A percentile compares a stretch with the other conserved stretches of the same genome.
Evolutionary conservation across 2,888 invertebrate species (phyloP).

Genomic region (Drosophila paramelanica): DNA sequence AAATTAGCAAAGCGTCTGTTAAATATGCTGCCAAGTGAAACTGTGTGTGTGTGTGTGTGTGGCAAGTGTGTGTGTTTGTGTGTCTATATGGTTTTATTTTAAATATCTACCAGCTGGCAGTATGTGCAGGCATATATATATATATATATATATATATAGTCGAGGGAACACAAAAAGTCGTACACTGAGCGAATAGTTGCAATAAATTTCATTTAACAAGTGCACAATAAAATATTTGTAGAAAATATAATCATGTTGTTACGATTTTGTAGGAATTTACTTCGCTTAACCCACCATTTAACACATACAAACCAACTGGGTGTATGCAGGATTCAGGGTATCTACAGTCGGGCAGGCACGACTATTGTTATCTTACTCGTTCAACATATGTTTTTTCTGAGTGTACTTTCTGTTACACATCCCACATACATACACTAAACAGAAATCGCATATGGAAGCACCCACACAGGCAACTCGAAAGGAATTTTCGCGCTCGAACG

Average conservation of each 20-base stretch:
- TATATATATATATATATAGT: not conserved
- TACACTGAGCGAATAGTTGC: constrained; percentile 4
- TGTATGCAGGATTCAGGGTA: no score
- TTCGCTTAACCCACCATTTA: no score
- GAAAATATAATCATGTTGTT: no score
- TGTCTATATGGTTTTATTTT: constrained; percentile 25
- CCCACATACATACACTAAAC: constrained; percentile 2
- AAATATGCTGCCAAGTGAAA: constrained; percentile 49
- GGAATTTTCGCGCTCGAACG: constrained; percentile 30
- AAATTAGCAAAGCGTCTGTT: constrained; percentile 63
- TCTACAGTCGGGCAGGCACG: no score
- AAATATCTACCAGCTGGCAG: constrained; percentile 53
- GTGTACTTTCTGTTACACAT: constrained; percentile 4
- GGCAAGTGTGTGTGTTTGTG: not conserved
- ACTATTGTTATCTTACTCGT: no score
- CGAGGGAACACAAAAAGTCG: not conserved
- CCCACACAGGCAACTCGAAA: constrained; percentile 45
- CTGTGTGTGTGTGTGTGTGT: not conserved
- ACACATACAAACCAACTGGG: no score
- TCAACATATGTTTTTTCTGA: not conserved
- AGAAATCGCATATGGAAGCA: constrained; percentile 12
- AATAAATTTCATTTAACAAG: no score
- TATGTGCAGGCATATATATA: constrained; percentile 19
- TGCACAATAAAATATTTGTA: no score
- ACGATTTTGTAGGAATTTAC: no score